Conservation (phyloP, 2,113 vertebrate genomes). For the Drymodes brunneopygia region DNA sequence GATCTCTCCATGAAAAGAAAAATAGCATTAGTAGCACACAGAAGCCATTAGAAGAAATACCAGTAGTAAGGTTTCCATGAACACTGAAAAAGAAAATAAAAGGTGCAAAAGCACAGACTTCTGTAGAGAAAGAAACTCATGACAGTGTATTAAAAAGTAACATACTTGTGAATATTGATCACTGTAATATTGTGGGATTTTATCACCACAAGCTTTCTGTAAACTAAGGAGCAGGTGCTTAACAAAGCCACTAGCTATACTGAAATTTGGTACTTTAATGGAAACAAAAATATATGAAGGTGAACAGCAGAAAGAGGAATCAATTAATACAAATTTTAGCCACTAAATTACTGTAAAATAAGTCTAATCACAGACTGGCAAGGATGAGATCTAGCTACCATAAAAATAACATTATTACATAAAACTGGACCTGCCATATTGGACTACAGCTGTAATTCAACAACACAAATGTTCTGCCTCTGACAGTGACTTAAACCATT, state of each 20-base stretch:
- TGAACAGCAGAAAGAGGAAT: background rate
- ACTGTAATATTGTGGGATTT: background rate
- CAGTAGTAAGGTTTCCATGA: background rate
- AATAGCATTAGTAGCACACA: background rate
- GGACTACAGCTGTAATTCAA: background rate
- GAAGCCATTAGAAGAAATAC: background rate
- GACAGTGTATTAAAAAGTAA: background rate
- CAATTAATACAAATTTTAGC: background rate
- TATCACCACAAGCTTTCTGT: background rate
- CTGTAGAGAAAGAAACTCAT: background rate
- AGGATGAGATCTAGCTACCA: background rate
- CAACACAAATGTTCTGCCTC: background rate
- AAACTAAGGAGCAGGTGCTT: background rate
- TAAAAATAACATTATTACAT: background rate
- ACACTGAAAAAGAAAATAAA: background rate
- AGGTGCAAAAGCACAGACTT: background rate
- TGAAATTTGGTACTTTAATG: background rate
- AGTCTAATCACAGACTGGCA: background rate
- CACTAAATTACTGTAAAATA: background rate
- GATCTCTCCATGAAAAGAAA: background rate
- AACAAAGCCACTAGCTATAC: background rate
- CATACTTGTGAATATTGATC: background rate
- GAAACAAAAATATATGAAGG: background rate
- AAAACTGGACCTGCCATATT: background rate
- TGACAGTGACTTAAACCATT: background rate